Conservation (phyloP, 53 echinoderm and acorn worm species). For the Holothuria scabra region DNA sequence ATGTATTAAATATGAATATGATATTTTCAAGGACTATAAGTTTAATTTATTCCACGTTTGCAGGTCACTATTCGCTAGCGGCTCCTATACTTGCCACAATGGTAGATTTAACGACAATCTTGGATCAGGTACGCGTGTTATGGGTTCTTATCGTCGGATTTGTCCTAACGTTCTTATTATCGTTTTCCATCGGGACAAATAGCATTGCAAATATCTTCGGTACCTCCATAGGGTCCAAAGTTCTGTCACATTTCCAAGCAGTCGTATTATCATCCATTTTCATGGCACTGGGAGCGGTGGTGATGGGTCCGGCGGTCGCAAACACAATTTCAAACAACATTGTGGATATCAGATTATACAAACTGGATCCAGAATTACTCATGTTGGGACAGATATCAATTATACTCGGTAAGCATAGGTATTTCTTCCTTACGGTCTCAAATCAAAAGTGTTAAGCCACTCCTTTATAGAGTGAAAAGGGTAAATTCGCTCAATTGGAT, state of each 20-base stretch:
- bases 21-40: no score
- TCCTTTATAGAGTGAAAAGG: no score
- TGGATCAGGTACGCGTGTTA: not conserved
- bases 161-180: slow-evolving; percentile 57
- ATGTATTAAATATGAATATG: no score
- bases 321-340: slow-evolving; percentile 62
- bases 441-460: no score
- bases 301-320: slow-evolving; percentile 60
- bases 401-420: slow-evolving; percentile 48
- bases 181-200: slow-evolving; percentile 67
- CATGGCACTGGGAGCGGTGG: slow-evolving; percentile 60
- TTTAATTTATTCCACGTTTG: no score
- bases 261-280: slow-evolving; percentile 57
- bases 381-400: slow-evolving; percentile 68
- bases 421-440: no score
- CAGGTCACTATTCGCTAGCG: no score
- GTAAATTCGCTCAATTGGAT: no score
- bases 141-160: slow-evolving; percentile 61
- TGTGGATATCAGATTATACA: slow-evolving; percentile 59
- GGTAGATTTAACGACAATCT: no score
- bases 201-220: slow-evolving; percentile 73
- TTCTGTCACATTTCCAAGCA: slow-evolving; percentile 58
- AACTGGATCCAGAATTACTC: slow-evolving; percentile 52
- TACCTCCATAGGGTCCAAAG: slow-evolving; percentile 69
- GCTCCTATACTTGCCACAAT: no score